Conservation (phyloP, 2,113 vertebrate genomes). For the Morone saxatilis region DNA sequence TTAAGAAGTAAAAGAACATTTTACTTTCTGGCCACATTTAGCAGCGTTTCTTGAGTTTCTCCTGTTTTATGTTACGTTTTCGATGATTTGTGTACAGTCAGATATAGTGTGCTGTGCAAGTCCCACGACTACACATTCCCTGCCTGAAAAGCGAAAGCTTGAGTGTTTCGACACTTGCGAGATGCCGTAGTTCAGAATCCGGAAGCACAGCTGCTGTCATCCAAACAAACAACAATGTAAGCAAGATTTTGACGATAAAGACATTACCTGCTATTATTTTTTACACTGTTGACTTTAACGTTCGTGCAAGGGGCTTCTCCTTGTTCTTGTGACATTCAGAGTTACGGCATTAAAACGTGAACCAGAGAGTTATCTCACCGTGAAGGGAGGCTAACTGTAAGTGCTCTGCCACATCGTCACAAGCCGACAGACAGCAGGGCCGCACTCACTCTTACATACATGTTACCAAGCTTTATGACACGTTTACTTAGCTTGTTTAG, state of each 20-base stretch:
- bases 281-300: accelerated
- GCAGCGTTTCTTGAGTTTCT: neutral
- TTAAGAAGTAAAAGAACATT: neutral
- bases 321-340: neutral
- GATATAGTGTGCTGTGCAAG: no score
- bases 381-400: constrained; percentile 26
- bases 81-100: no score
- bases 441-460: no score
- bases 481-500: neutral
- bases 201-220: constrained; percentile 52
- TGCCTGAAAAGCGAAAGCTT: constrained; percentile 24
- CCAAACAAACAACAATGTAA: constrained; percentile 72
- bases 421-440: constrained; percentile 19
- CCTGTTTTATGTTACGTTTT: no score
- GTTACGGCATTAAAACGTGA: neutral
- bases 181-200: constrained; percentile 55
- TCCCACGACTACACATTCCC: no score
- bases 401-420: constrained; percentile 78
- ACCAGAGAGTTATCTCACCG: neutral
- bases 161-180: neutral
- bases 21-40: neutral
- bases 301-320: neutral
- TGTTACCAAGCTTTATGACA: neutral
- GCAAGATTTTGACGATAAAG: constrained; percentile 28
- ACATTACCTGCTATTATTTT: accelerated